Conservation (phyloP, 2,888 invertebrate genomes). For the Dicranocentrus wangi region DNA sequence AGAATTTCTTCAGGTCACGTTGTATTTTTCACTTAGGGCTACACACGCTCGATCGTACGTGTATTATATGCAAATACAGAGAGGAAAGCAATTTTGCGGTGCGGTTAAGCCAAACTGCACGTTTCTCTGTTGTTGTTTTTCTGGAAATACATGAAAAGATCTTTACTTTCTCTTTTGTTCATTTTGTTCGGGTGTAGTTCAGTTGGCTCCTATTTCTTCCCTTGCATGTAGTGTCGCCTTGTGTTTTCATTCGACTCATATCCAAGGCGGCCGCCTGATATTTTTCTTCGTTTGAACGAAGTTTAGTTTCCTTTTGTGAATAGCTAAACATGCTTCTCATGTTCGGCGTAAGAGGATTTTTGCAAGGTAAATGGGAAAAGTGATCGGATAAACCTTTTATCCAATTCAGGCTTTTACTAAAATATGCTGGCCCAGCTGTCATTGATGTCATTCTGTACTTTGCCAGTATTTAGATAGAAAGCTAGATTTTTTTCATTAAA, state of each 20-base stretch:
- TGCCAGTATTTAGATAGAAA: neutral
- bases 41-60: too few relatives aligned
- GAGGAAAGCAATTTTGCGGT: neutral
- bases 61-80: neutral
- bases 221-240: neutral
- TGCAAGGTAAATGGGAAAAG: constrained; percentile 10
- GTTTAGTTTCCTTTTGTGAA: constrained; percentile 12
- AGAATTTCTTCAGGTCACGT: constrained; percentile 13
- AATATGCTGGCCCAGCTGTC: constrained; percentile 7
- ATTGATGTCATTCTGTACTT: neutral
- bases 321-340: constrained; percentile 11
- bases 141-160: neutral
- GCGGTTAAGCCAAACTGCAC: neutral
- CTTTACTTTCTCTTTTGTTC: neutral
- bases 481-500: neutral
- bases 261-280: neutral
- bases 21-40: constrained; percentile 9
- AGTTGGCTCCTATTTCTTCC: neutral
- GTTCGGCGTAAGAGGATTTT: neutral
- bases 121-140: constrained; percentile 21
- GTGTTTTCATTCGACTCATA: too few relatives aligned
- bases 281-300: constrained; percentile 12
- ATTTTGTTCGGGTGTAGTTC: neutral
- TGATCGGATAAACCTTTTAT: constrained; percentile 23
- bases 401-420: neutral